A percentile compares a stretch with the other conserved stretches of the same genome.
Evolutionary conservation across 2,888 invertebrate species (phyloP).

Genomic region (Nemotelus pantherinus): DNA sequence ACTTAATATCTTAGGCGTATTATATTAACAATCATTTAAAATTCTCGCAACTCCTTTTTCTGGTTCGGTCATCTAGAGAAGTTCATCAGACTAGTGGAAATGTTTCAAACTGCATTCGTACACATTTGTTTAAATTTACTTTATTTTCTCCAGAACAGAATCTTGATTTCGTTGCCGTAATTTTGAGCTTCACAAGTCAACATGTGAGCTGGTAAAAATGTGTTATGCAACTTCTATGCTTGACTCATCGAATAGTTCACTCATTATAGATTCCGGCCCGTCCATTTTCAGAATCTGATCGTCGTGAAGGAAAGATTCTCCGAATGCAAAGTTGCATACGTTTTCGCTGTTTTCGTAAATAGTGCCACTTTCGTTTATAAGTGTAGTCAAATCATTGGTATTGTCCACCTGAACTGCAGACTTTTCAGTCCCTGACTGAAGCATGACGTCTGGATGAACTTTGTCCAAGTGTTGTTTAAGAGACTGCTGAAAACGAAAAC

Average conservation of each 20-base stretch:
- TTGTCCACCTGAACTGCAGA: background rate
- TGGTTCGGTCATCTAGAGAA: too few relatives aligned
- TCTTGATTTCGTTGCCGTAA: too few relatives aligned
- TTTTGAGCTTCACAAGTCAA: too few relatives aligned
- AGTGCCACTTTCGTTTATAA: background rate
- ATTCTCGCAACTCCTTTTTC: too few relatives aligned
- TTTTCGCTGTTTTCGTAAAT: background rate
- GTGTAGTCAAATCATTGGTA: background rate
- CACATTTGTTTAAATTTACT: too few relatives aligned
- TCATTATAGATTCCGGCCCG: constrained; percentile 7
- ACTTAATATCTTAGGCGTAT: too few relatives aligned
- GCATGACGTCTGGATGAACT: background rate
- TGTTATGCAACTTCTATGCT: constrained; percentile 32
- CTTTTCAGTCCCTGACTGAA: background rate
- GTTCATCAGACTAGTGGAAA: too few relatives aligned
- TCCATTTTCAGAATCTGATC: constrained; percentile 12
- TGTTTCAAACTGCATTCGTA: too few relatives aligned
- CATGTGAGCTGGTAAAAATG: too few relatives aligned
- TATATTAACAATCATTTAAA: too few relatives aligned
- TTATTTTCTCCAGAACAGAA: too few relatives aligned
- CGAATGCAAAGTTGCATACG: background rate
- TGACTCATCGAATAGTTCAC: constrained; percentile 25
- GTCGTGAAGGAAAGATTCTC: constrained; percentile 7
- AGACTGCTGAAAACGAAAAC: background rate
- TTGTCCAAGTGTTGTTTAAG: constrained; percentile 7